A percentile compares a stretch with the other conserved stretches of the same genome.
These are phyloP conservation scores for Polydrusus tereticollis DNA, from an alignment of 2,888 invertebrate species.

Conservation along the genomic window DNA sequence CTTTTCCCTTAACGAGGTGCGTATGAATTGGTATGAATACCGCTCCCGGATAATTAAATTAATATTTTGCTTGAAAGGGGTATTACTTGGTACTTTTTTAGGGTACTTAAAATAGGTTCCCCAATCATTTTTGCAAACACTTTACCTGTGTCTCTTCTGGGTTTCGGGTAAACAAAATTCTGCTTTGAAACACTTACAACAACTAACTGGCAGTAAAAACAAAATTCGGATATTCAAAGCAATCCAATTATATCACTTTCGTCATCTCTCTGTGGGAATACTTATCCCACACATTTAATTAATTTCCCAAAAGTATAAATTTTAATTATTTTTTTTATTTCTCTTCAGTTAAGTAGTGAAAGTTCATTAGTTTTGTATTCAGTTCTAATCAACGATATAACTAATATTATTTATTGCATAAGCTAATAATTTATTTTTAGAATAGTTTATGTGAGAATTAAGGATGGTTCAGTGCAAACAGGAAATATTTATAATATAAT, in stretches of 20 bases:
- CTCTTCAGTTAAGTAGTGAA: background rate
- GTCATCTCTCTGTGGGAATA: constrained; percentile 13
- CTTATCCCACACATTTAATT: constrained; percentile 6
- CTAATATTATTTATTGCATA: background rate
- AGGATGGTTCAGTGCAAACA: background rate
- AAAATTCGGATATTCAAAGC: constrained; percentile 10
- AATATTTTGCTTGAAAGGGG: too few species aligned
- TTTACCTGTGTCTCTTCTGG: too few species aligned
- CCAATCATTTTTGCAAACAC: too few species aligned
- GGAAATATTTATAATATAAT: background rate
- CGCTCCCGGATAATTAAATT: too few species aligned
- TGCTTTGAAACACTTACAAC: too few species aligned
- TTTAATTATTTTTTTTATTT: constrained; percentile 9
- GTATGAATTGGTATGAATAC: too few species aligned
- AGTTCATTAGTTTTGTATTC: background rate
- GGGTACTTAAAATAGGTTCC: too few species aligned
- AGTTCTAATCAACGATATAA: background rate
- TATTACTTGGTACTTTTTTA: too few species aligned
- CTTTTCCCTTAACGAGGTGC: too few species aligned
- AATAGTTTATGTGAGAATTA: background rate
- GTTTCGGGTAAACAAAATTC: too few species aligned
- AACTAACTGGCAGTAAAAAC: background rate
- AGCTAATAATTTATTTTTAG: background rate
- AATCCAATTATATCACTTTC: constrained; percentile 19
- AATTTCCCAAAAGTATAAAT: background rate